Percentiles rank a stretch among this genome's conserved stretches.
phyloP scores from a whole-genome alignment of 1,140 invertebrate genomes.

The Ceratina japonica region DNA sequence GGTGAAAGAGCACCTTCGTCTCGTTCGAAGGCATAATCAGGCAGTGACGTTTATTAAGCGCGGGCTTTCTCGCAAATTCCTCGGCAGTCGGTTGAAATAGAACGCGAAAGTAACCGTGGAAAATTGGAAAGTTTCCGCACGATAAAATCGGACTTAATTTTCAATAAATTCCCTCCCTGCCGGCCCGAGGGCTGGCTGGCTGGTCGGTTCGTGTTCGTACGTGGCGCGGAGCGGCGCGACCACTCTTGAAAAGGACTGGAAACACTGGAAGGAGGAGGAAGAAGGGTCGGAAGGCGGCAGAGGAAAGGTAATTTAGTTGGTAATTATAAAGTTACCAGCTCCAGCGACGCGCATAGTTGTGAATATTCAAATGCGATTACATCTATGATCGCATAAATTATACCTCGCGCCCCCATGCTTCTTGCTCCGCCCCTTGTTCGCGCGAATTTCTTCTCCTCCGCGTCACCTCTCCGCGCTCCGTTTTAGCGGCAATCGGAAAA shows the following conservation, averaged over 20 bases:
- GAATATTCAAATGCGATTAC: conserved; percentile 73
- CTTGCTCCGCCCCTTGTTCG: conserved; percentile 31
- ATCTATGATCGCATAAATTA: conserved; percentile 74
- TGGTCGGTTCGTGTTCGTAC: conserved; percentile 9
- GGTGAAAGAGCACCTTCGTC: neutral
- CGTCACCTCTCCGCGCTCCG: no score
- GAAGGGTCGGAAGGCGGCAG: conserved; percentile 26
- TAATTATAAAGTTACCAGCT: conserved; percentile 72
- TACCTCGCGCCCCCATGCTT: conserved; percentile 38
- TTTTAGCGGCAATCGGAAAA: conserved; percentile 34
- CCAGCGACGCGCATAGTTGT: conserved; percentile 68
- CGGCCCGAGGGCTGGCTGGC: neutral
- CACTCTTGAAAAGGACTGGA: conserved; percentile 1
- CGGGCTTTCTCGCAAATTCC: conserved; percentile 51
- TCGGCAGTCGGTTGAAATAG: conserved; percentile 61
- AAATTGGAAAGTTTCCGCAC: conserved; percentile 75
- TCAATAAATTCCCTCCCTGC: conserved; percentile 70
- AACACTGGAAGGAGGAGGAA: conserved; percentile 13
- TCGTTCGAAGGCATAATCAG: conserved; percentile 22
- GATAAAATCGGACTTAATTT: conserved; percentile 76
- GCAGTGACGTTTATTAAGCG: conserved; percentile 57
- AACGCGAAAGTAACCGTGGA: conserved; percentile 68
- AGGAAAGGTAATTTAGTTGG: conserved; percentile 71
- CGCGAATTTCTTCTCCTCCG: conserved; percentile 20
- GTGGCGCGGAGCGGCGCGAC: conserved; percentile 23